Percentiles rank a stretch among this genome's conserved stretches.
These are phyloP conservation scores for Ypsolopha scabrella DNA, from an alignment of 2,888 invertebrate species.

Conservation along the genomic window DNA sequence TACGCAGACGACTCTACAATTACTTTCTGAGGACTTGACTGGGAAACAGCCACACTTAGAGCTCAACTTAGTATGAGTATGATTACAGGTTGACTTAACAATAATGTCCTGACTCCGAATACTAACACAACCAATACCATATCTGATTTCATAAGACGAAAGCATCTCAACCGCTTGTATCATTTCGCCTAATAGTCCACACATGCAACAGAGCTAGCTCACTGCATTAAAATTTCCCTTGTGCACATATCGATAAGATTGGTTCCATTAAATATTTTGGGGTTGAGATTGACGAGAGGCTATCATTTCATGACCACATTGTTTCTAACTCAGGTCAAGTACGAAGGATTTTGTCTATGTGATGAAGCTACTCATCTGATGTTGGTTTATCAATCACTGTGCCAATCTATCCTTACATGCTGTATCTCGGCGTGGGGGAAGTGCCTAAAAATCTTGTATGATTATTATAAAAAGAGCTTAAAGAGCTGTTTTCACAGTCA, in stretches of 20 bases:
- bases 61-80: too few species aligned
- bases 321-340: neutral
- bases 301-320: neutral
- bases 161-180: neutral
- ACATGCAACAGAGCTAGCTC: neutral
- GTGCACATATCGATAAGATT: neutral
- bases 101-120: conserved; percentile 6
- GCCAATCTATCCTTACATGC: neutral
- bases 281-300: neutral
- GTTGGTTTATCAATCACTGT: neutral
- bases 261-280: neutral
- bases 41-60: too few species aligned
- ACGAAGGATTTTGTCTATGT: neutral
- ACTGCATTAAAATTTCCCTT: neutral
- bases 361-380: neutral
- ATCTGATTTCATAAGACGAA: conserved; percentile 1
- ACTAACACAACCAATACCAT: neutral
- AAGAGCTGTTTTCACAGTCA: neutral
- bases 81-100: too few species aligned
- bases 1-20: too few species aligned
- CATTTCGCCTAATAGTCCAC: neutral
- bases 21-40: too few species aligned
- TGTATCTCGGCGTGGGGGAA: neutral
- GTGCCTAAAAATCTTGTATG: neutral
- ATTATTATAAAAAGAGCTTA: neutral